Base-by-base conservation (phyloP, 2,888 invertebrate species). In the Pammene fasciana region DNA sequence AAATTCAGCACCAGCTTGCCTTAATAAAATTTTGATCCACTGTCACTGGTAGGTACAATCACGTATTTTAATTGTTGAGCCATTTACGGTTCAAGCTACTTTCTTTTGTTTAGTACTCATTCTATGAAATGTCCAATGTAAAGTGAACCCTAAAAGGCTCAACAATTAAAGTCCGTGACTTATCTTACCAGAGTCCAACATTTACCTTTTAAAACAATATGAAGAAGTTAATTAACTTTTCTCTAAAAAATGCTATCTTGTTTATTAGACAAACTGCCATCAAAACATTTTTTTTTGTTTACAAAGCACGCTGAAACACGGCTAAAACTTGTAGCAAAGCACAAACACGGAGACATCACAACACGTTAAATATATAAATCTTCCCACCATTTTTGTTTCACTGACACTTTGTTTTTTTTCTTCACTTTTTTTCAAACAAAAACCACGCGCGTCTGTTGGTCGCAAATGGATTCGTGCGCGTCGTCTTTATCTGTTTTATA, bases 401-500 rank as follows among this genome's bases (percentile, higher is more conserved):
- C 71, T 70, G 41, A 60, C 75, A 71, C 52, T 66, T 43, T 6
- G 26, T 4, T 1, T 26, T 0, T 26, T 56, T 45, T 55, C 50
- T 14, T 50, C n/a, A 16, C n/a, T 0, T n/a, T 14, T 54, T 59
- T 68, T 66, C 67, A 18, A 55, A 70, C 60, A 71, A 71, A 72
- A 71, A 62, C 73, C 65, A 75, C 72, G 73, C 74, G 74, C 80
- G 78, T 75, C 75, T 72, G 73, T 78, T 71, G 75, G 65, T 72
- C 74, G 74, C 80, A 78, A 85, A 78, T 86, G 85, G 75, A 72
- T 71, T 71, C 70, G 38, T 64, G 70, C 68, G 73, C 60, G 68
- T 48, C 43, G 67, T 77, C 72, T 73, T 75, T 76, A 73, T 72
- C 68, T 76, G 74, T 80, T 86, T 84, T 86, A 86, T 87, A 86